Evolutionary conservation across 2,113 vertebrate genomes (phyloP).

Genomic region (Oncorhynchus tshawytscha): DNA sequence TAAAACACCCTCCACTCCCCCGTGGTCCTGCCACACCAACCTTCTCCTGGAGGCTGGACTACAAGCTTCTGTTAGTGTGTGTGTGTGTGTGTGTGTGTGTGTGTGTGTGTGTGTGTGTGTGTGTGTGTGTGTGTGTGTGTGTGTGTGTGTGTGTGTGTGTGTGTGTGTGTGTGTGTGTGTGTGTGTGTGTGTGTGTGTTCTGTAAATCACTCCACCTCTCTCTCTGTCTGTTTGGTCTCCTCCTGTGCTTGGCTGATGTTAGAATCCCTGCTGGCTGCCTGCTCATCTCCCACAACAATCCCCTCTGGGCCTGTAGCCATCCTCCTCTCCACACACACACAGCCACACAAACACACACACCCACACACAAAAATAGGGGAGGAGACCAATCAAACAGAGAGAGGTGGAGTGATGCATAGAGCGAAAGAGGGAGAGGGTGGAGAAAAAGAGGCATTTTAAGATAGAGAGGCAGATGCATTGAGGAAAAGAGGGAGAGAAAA

Average conservation of each 20-base stretch:
- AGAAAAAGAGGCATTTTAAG: background rate
- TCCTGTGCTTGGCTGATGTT: no score
- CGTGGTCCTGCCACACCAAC: constrained; percentile 16
- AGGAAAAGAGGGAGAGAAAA: no score
- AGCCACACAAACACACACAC: background rate
- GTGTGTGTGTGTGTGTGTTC: background rate
- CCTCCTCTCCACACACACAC: background rate
- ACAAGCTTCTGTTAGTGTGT: background rate
- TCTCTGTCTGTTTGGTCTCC: no score
- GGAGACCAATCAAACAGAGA: constrained; percentile 1
- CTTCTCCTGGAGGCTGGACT: no score
- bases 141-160: background rate
- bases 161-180: background rate
- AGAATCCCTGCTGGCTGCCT: no score
- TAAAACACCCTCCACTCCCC: background rate
- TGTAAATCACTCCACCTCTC: no score
- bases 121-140: no score
- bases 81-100: constrained; percentile 15
- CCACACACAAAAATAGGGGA: constrained; percentile 5
- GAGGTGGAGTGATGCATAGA: background rate
- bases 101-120: no score
- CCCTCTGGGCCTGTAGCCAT: background rate
- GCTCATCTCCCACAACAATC: background rate
- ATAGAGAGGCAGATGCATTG: no score
- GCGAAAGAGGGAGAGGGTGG: background rate